Evolutionary conservation across 2,888 invertebrate genomes (phyloP).

Genomic region (Ctenicera cuprea): DNA sequence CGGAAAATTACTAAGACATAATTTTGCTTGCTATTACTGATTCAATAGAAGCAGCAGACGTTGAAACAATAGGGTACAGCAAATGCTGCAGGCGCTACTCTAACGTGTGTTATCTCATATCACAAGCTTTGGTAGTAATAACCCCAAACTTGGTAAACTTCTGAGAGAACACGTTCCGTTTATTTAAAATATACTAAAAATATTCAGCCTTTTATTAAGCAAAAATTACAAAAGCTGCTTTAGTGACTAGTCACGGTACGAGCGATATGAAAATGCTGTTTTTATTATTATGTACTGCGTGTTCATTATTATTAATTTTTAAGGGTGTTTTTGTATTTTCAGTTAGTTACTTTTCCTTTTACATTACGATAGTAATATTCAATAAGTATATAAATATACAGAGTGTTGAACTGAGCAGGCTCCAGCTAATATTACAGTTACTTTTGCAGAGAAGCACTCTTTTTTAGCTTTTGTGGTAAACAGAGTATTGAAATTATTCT

Average conservation of each 20-base stretch:
- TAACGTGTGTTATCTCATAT: slow-evolving; percentile 44
- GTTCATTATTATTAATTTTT: no score
- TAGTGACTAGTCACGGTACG: neutral
- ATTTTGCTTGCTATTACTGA: neutral
- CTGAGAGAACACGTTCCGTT: slow-evolving; percentile 34
- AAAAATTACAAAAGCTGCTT: neutral
- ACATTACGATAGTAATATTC: no score
- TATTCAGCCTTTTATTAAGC: neutral
- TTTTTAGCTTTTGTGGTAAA: no score
- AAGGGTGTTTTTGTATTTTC: no score
- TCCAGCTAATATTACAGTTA: no score
- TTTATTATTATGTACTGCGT: no score
- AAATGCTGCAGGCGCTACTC: slow-evolving; percentile 26
- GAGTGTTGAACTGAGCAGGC: no score
- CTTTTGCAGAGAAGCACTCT: no score
- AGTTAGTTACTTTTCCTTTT: no score
- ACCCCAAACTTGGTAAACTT: slow-evolving; percentile 36
- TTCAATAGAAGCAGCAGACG: slow-evolving; percentile 31
- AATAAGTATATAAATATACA: no score
- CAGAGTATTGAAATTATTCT: no score
- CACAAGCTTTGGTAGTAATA: slow-evolving; percentile 36
- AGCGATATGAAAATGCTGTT: no score
- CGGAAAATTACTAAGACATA: slow-evolving; percentile 24
- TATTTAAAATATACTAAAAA: slow-evolving; percentile 7
- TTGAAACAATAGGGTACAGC: slow-evolving; percentile 37